Conservation (phyloP, 1,140 invertebrate species). For the Drosophila mojavensis region DNA sequence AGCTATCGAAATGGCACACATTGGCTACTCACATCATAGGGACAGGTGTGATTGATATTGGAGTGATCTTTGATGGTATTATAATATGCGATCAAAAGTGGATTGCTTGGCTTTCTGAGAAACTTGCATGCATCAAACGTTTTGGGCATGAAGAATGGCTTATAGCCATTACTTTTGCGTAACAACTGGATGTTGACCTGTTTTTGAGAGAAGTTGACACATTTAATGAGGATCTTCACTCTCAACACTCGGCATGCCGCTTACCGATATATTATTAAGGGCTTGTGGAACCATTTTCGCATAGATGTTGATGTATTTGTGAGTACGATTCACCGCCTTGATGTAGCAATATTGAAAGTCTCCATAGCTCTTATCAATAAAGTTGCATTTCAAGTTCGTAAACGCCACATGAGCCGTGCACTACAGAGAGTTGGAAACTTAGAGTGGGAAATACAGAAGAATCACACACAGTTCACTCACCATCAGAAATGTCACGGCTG, state of each 20-base stretch:
- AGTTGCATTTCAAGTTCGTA: constrained; percentile 56
- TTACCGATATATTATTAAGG: constrained; percentile 39
- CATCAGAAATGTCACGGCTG: constrained; percentile 2
- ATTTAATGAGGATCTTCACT: background rate
- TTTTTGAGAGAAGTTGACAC: background rate
- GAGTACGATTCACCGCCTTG: constrained; percentile 59
- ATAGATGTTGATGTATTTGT: constrained; percentile 47
- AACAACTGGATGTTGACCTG: constrained; percentile 38
- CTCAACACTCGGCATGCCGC: background rate
- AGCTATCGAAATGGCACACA: background rate
- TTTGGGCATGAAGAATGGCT: constrained; percentile 44
- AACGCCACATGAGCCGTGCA: constrained; percentile 38
- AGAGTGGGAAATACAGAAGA: too few species aligned
- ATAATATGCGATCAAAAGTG: constrained; percentile 24
- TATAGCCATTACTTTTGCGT: constrained; percentile 50
- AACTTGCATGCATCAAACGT: constrained; percentile 45
- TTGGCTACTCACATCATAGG: constrained; percentile 43
- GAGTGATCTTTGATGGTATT: constrained; percentile 9
- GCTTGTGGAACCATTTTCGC: constrained; percentile 3
- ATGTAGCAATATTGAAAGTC: constrained; percentile 39
- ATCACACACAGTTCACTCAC: background rate
- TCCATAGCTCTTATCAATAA: background rate
- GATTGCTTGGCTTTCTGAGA: constrained; percentile 22
- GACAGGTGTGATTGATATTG: constrained; percentile 61
- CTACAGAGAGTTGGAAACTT: background rate